phyloP scores from a whole-genome alignment of 1,140 invertebrate genomes.

The Ctenoplectra terminalis region DNA sequence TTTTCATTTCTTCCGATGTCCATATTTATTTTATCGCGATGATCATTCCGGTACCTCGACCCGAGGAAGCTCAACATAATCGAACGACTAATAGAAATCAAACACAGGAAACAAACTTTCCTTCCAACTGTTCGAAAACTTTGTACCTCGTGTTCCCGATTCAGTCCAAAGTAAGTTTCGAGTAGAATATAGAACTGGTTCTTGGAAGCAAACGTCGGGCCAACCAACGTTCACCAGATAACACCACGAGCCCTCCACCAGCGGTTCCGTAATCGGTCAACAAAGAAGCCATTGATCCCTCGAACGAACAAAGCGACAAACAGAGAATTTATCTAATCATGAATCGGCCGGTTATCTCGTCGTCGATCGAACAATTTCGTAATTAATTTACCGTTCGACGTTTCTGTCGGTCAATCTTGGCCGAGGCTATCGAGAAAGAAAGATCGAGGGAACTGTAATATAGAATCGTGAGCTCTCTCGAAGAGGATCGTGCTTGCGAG shows the following conservation, averaged over 20 bases:
- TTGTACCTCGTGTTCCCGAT: background rate
- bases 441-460: background rate
- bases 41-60: too few species aligned
- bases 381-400: conserved; percentile 3
- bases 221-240: background rate
- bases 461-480: too few species aligned
- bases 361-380: background rate
- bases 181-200: too few species aligned
- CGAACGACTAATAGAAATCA: too few species aligned
- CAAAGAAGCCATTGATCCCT: background rate
- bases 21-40: too few species aligned
- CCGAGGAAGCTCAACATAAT: too few species aligned
- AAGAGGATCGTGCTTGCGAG: too few species aligned
- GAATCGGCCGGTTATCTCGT: background rate
- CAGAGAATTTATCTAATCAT: conserved; percentile 21
- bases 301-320: background rate
- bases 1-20: too few species aligned
- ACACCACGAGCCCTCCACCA: too few species aligned
- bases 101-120: too few species aligned
- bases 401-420: background rate
- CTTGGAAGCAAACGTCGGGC: background rate
- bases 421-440: too few species aligned
- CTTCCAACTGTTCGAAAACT: too few species aligned
- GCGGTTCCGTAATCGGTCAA: background rate
- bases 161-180: background rate